Evolutionary conservation across 2,113 vertebrate genomes (phyloP).

Genomic region (Leptocoma aspasia): DNA sequence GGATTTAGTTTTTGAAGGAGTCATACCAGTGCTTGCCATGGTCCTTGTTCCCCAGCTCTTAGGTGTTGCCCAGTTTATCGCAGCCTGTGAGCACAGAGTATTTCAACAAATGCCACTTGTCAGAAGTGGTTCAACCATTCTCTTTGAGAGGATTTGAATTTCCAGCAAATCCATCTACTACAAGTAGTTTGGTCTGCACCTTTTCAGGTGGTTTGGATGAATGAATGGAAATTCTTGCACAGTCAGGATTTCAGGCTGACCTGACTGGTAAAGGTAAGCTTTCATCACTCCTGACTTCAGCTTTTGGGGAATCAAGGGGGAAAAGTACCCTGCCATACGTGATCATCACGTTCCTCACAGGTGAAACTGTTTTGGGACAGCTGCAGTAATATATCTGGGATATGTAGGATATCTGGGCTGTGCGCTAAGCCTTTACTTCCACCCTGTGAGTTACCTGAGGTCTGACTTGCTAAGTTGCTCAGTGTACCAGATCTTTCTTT

Average conservation of each 20-base stretch:
- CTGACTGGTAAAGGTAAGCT: not conserved
- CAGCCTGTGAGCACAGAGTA: not conserved
- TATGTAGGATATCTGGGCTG: not conserved
- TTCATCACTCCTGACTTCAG: not conserved
- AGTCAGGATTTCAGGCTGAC: not conserved
- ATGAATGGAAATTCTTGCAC: not conserved
- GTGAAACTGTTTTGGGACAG: not conserved
- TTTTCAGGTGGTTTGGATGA: not conserved
- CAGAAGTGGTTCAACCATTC: not conserved
- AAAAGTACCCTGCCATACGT: accelerated
- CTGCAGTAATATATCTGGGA: not conserved
- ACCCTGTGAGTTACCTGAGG: not conserved
- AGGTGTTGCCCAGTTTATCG: not conserved
- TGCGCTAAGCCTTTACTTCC: not conserved
- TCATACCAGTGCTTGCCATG: not conserved
- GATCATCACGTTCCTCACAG: not conserved
- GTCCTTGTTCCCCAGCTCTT: not conserved
- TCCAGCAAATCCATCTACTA: not conserved
- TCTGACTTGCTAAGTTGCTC: not conserved
- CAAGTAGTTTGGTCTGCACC: not conserved
- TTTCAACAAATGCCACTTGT: not conserved
- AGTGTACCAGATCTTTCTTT: not conserved
- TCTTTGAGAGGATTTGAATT: slow-evolving; percentile 3
- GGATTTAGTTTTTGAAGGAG: slow-evolving; percentile 33
- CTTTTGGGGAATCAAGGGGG: not conserved